phyloP scores from a whole-genome alignment of 2,113 vertebrate species.

The Ceuthmochares aereus region DNA sequence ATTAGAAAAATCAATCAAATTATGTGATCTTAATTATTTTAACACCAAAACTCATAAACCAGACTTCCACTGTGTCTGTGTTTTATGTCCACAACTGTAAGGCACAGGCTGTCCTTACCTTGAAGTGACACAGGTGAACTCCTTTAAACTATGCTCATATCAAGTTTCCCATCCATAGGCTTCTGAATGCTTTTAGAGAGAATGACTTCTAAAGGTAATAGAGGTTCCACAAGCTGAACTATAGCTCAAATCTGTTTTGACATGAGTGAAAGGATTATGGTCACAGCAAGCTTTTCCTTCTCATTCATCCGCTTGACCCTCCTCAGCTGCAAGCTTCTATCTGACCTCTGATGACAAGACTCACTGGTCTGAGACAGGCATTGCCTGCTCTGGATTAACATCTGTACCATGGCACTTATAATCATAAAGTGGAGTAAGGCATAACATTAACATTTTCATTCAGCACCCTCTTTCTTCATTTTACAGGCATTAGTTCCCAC shows the following conservation, averaged over 20 bases:
- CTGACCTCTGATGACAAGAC: not conserved
- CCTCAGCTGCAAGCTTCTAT: not conserved
- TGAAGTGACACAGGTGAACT: slow-evolving; percentile 59
- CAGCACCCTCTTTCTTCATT: not conserved
- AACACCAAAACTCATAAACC: not conserved
- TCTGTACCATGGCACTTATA: not conserved
- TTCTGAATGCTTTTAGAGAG: slow-evolving; percentile 34
- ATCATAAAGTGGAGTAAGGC: not conserved
- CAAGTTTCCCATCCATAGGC: slow-evolving; percentile 13
- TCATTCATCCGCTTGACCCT: slow-evolving; percentile 30
- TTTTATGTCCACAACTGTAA: not conserved
- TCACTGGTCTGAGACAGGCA: not conserved
- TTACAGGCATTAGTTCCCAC: not conserved
- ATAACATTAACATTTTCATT: not conserved
- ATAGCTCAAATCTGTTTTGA: slow-evolving; percentile 65
- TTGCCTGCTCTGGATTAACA: not conserved
- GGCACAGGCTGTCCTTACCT: slow-evolving; percentile 38
- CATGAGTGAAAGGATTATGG: slow-evolving; percentile 49
- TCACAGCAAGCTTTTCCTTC: slow-evolving; percentile 39
- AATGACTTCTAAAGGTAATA: slow-evolving; percentile 59
- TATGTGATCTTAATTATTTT: not conserved
- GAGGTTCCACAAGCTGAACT: slow-evolving; percentile 53
- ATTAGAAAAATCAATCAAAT: not conserved
- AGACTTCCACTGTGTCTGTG: not conserved
- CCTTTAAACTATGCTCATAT: slow-evolving; percentile 46